Conservation (phyloP, 2,113 vertebrate species). For the Centropus unirufus region DNA sequence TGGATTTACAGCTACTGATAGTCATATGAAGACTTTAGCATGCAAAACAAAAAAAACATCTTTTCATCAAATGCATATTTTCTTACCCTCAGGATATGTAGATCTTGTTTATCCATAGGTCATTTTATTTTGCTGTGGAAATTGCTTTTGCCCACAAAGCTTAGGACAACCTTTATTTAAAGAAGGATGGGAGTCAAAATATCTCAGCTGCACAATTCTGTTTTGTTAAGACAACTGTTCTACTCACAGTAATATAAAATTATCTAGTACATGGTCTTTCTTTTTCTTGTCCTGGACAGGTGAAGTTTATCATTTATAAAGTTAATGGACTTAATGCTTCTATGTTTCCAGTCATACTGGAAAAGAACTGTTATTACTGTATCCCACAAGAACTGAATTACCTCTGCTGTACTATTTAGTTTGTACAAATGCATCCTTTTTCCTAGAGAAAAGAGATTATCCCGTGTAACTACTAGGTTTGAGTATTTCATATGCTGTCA, state of each 20-base stretch:
- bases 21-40: background rate
- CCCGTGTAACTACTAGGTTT: background rate
- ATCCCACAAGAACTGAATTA: background rate
- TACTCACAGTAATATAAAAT: background rate
- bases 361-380: background rate
- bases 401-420: background rate
- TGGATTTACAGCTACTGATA: background rate
- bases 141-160: background rate
- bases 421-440: background rate
- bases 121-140: background rate
- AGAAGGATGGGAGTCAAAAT: background rate
- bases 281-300: background rate
- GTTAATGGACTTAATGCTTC: background rate
- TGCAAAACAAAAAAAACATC: background rate
- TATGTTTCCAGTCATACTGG: background rate
- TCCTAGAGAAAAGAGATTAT: background rate
- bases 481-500: background rate
- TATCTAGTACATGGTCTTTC: background rate
- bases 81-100: accelerated
- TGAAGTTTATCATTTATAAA: background rate
- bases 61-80: background rate
- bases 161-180: background rate
- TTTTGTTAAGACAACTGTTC: background rate
- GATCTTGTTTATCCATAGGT: background rate
- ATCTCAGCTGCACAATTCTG: background rate